A percentile compares a stretch with the other conserved stretches of the same genome.
Conservation (phyloP, 2,113 vertebrate genomes). For the Leptocoma aspasia region DNA sequence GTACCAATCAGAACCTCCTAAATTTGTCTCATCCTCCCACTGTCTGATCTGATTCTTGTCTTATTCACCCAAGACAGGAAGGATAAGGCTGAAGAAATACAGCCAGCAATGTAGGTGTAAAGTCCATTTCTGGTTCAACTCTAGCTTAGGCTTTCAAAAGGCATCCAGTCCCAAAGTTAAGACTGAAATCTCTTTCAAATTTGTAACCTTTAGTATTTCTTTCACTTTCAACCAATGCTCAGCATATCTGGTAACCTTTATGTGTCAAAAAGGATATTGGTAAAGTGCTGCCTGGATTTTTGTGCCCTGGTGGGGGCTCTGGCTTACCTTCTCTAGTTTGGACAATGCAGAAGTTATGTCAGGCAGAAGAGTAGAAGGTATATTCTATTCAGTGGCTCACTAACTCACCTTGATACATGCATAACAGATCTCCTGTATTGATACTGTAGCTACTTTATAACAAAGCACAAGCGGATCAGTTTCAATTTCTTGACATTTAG, state of each 20-base stretch:
- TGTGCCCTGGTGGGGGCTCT: accelerated
- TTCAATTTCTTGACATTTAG: neutral
- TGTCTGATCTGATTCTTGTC: neutral
- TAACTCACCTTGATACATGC: neutral
- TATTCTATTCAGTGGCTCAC: neutral
- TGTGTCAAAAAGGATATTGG: neutral
- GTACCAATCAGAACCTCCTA: neutral
- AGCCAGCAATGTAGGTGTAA: neutral
- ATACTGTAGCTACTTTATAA: neutral
- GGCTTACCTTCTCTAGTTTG: neutral
- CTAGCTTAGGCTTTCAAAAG: neutral
- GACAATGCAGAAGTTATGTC: neutral
- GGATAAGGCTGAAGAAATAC: neutral
- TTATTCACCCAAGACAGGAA: neutral
- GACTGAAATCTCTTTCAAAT: neutral
- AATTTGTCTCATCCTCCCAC: neutral
- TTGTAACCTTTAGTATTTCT: neutral
- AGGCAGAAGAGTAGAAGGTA: neutral
- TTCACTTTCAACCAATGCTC: neutral
- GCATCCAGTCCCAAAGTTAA: neutral
- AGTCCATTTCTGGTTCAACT: neutral
- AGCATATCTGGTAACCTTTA: neutral
- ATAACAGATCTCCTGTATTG: neutral
- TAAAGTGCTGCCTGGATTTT: neutral
- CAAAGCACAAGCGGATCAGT: neutral